Conservation (phyloP, 2,797 vertebrate genomes). For the Acanthis flammea region DNA sequence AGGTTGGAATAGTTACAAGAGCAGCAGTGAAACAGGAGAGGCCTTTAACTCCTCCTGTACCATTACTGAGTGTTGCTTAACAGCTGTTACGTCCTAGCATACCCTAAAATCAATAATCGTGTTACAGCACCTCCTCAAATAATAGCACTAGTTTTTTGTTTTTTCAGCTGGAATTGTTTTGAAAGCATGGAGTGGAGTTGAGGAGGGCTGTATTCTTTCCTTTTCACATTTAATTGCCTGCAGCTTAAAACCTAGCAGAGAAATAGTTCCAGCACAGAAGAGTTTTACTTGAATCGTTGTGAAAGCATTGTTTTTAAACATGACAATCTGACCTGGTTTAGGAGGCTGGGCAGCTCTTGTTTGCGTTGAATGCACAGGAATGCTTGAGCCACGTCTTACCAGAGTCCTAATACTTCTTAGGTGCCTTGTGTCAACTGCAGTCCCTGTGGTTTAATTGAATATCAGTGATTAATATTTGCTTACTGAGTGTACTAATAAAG, state of each 20-base stretch:
- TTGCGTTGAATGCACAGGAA: accelerated
- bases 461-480: not conserved
- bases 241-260: not conserved
- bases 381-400: not conserved
- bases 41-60: not conserved
- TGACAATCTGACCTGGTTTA: not conserved
- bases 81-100: not conserved
- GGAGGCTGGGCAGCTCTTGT: not conserved
- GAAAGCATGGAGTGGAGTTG: not conserved
- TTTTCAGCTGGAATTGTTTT: not conserved
- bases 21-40: not conserved
- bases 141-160: not conserved
- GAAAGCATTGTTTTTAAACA: not conserved
- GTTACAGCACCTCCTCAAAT: not conserved
- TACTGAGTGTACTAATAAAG: not conserved
- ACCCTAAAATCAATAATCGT: not conserved
- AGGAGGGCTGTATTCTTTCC: not conserved
- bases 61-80: not conserved
- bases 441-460: not conserved
- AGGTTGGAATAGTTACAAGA: not conserved
- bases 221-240: not conserved
- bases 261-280: not conserved
- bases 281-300: not conserved
- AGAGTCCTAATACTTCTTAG: not conserved
- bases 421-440: not conserved